Conservation (phyloP, 2,888 invertebrate genomes). For the Mesopsocus fuscifrons region DNA sequence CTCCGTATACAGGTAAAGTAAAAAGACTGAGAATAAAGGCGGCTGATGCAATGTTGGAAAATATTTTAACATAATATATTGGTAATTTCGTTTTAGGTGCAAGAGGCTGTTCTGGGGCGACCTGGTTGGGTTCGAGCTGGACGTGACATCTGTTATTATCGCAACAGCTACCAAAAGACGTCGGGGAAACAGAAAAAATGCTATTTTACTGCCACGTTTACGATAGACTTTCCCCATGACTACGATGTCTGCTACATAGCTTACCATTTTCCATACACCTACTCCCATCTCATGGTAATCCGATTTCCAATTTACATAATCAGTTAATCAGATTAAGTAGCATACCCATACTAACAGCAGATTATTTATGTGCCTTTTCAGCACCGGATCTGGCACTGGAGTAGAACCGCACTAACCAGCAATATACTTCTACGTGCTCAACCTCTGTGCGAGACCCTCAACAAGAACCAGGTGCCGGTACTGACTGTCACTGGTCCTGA, state of each 20-base stretch:
- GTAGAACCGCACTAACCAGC: constrained; percentile 25
- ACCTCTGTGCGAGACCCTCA: constrained; percentile 47
- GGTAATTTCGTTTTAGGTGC: too few relatives aligned
- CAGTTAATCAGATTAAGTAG: too few relatives aligned
- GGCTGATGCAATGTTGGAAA: too few relatives aligned
- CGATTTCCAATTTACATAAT: constrained; percentile 14
- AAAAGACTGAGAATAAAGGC: too few relatives aligned
- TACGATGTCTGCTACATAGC: constrained; percentile 69
- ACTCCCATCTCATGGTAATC: constrained; percentile 48
- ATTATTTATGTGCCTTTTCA: too few relatives aligned
- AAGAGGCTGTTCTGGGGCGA: constrained; percentile 15
- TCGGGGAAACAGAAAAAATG: constrained; percentile 33
- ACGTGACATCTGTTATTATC: constrained; percentile 61
- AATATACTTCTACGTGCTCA: constrained; percentile 41
- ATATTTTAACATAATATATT: too few relatives aligned
- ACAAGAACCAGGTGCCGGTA: constrained; percentile 52
- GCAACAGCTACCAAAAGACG: constrained; percentile 47
- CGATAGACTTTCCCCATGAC: constrained; percentile 49
- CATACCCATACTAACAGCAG: too few relatives aligned
- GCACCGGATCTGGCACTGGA: constrained; percentile 43
- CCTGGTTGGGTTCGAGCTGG: constrained; percentile 54
- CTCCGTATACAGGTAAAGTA: too few relatives aligned
- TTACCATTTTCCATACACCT: constrained; percentile 76
- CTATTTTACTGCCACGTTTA: constrained; percentile 63
- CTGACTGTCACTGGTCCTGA: constrained; percentile 52